These are phyloP conservation scores for Drosophila paracracens DNA, from an alignment of 2,888 invertebrate genomes.

Conservation along the genomic window DNA sequence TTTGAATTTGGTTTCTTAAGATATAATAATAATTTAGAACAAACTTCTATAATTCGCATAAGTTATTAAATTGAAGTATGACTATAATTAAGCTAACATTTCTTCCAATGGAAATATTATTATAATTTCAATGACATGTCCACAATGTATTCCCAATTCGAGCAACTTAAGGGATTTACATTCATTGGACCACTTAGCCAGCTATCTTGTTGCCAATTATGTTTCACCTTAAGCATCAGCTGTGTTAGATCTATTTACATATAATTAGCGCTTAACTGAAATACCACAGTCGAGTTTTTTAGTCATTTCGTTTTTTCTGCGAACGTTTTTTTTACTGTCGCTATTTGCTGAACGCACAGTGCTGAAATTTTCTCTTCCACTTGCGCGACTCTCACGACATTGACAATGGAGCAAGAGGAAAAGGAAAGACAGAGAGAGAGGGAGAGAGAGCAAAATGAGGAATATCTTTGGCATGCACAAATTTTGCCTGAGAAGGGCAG, in stretches of 20 bases:
- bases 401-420: slow-evolving; percentile 69
- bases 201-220: slow-evolving; percentile 60
- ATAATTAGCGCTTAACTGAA: slow-evolving; percentile 71
- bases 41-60: too few relatives aligned
- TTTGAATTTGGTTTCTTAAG: neutral
- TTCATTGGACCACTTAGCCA: neutral
- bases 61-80: too few relatives aligned
- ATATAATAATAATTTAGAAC: neutral
- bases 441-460: slow-evolving; percentile 15
- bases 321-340: slow-evolving; percentile 5
- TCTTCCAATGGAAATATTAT: neutral
- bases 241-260: slow-evolving; percentile 71
- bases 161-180: neutral
- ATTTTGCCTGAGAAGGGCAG: slow-evolving; percentile 49
- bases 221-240: slow-evolving; percentile 55
- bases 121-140: neutral
- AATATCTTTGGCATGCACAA: slow-evolving; percentile 70
- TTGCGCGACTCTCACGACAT: slow-evolving; percentile 46
- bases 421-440: slow-evolving; percentile 9
- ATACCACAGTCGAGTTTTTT: slow-evolving; percentile 39
- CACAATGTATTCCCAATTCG: neutral
- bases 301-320: slow-evolving; percentile 1
- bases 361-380: slow-evolving; percentile 32
- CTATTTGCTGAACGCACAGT: slow-evolving; percentile 53
- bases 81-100: too few relatives aligned